These are phyloP conservation scores for Zaprionus taronus DNA, from an alignment of 1,140 invertebrate species.

Conservation along the genomic window DNA sequence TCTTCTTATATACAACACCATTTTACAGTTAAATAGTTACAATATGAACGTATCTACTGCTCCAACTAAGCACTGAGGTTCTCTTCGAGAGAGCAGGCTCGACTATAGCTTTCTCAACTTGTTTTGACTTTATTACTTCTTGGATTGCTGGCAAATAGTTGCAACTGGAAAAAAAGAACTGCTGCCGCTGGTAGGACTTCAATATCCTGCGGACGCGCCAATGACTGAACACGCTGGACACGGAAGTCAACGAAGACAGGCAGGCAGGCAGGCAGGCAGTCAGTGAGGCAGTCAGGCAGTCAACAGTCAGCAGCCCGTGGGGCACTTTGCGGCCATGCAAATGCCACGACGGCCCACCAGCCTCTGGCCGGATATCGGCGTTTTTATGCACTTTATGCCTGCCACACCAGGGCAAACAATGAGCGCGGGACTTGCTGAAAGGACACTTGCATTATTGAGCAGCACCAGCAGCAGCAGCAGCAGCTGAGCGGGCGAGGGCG, in stretches of 20 bases:
- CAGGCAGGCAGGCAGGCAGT: not conserved
- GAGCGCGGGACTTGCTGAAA: slow-evolving; percentile 9
- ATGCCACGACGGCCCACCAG: slow-evolving; percentile 30
- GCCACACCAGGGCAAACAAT: slow-evolving; percentile 43
- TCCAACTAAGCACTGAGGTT: no score
- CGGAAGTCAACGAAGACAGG: slow-evolving; percentile 3
- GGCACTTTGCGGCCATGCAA: slow-evolving; percentile 50
- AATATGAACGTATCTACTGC: no score
- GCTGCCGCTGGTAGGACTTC: slow-evolving; percentile 21
- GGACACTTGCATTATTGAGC: slow-evolving; percentile 51
- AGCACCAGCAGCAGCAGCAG: slow-evolving; percentile 14
- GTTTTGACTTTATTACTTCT: slow-evolving; percentile 29
- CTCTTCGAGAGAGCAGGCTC: no score
- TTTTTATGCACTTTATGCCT: slow-evolving; percentile 52
- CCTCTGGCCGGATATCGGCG: slow-evolving; percentile 45
- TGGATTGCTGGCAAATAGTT: slow-evolving; percentile 31
- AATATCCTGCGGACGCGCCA: slow-evolving; percentile 44
- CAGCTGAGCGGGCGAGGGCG: no score
- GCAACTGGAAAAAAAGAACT: slow-evolving; percentile 4
- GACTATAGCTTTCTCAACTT: not conserved
- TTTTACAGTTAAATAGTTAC: no score
- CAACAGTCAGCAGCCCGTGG: slow-evolving; percentile 1
- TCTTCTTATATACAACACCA: no score
- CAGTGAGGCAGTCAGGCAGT: not conserved
- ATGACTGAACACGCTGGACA: slow-evolving; percentile 7